phyloP scores from a whole-genome alignment of 2,888 invertebrate genomes.

The Drosophila robusta region DNA sequence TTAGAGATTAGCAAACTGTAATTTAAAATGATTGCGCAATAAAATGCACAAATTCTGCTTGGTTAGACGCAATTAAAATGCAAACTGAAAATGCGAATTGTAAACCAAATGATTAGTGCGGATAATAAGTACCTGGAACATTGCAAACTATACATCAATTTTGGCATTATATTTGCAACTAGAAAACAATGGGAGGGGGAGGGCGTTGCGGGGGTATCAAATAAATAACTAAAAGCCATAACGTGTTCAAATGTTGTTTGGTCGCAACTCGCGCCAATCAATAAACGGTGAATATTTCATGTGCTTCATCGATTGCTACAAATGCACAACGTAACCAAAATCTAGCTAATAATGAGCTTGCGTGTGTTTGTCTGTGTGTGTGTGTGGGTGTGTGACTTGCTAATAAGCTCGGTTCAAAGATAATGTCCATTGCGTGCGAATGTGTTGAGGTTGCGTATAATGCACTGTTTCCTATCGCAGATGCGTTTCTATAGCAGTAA shows the following conservation, averaged over 20 bases:
- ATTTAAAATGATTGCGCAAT: slow-evolving; percentile 2
- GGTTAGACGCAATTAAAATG: slow-evolving; percentile 20
- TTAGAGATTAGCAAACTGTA: slow-evolving; percentile 3
- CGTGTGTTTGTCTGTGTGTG: slow-evolving; percentile 18
- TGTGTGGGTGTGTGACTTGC: slow-evolving; percentile 12
- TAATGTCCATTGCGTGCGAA: slow-evolving; percentile 32
- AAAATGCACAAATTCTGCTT: slow-evolving; percentile 20
- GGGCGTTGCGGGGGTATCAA: neutral
- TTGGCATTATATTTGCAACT: slow-evolving; percentile 3
- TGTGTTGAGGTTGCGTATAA: slow-evolving; percentile 24
- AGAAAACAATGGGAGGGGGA: too few species aligned
- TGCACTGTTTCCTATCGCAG: slow-evolving; percentile 19
- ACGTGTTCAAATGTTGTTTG: slow-evolving; percentile 25
- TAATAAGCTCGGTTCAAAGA: slow-evolving; percentile 46
- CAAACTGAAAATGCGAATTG: slow-evolving; percentile 19
- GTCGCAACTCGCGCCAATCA: slow-evolving; percentile 37
- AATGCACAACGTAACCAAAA: slow-evolving; percentile 10
- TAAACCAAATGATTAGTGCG: slow-evolving; percentile 19
- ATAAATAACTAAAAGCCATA: slow-evolving; percentile 35
- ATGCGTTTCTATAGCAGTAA: slow-evolving; percentile 37
- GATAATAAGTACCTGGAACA: slow-evolving; percentile 18
- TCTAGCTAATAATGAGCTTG: slow-evolving; percentile 50
- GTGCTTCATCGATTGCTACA: slow-evolving; percentile 33
- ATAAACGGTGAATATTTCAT: slow-evolving; percentile 49
- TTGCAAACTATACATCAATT: slow-evolving; percentile 7